Conservation (phyloP, 92 coral and sea anemone genomes). For the Epizoanthus fatuus region DNA sequence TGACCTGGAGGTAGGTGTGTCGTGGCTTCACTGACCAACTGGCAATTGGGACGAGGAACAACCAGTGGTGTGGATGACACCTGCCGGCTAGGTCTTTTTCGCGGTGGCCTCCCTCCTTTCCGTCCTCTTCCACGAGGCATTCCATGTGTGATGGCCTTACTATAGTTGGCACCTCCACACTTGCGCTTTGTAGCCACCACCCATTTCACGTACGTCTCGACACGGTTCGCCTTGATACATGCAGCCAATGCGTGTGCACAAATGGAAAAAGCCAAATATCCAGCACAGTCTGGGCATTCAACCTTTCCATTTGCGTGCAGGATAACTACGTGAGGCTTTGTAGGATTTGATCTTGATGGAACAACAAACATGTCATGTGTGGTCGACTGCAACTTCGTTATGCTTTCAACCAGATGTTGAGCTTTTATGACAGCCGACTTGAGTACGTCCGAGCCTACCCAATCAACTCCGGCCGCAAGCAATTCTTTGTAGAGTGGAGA, state of each 20-base stretch:
- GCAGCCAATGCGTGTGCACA: slow-evolving; percentile 50
- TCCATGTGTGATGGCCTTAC: neutral
- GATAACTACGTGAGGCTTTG: slow-evolving; percentile 46
- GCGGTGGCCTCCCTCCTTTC: slow-evolving; percentile 20
- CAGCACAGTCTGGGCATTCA: slow-evolving; percentile 63
- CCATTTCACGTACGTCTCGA: slow-evolving; percentile 37
- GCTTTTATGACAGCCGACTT: slow-evolving; percentile 8
- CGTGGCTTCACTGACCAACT: neutral
- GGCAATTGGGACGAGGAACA: neutral
- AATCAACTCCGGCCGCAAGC: slow-evolving; percentile 46
- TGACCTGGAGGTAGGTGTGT: neutral
- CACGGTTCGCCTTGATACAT: neutral
- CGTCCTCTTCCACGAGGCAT: slow-evolving; percentile 26
- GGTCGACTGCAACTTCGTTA: slow-evolving; percentile 37
- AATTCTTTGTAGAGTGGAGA: slow-evolving; percentile 28
- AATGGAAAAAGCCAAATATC: slow-evolving; percentile 30
- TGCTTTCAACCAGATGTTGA: slow-evolving; percentile 5
- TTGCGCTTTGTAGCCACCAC: slow-evolving; percentile 3
- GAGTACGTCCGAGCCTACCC: slow-evolving; percentile 45
- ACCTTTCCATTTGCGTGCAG: slow-evolving; percentile 56
- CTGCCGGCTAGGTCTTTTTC: slow-evolving; percentile 12
- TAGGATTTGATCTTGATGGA: slow-evolving; percentile 53
- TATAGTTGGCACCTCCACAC: slow-evolving; percentile 8
- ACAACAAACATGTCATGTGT: slow-evolving; percentile 31
- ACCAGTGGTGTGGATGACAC: neutral